A percentile compares a stretch with the other conserved stretches of the same genome.
These are phyloP conservation scores for Trachops cirrhosus DNA, from an alignment of 2,797 vertebrate genomes.

Conservation along the genomic window DNA sequence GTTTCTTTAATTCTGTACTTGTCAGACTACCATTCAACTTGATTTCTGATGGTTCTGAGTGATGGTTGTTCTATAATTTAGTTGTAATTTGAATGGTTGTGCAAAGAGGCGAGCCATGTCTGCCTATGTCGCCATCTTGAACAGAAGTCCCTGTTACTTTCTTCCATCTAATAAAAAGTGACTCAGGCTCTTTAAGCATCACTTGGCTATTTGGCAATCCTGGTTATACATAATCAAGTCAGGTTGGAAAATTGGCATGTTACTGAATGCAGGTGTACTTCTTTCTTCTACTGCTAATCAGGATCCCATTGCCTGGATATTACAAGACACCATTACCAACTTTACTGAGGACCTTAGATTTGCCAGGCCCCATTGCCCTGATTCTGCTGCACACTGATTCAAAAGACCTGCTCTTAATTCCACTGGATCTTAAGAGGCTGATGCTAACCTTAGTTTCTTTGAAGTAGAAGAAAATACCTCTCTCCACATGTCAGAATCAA, in stretches of 20 bases:
- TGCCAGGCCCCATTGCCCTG: background rate
- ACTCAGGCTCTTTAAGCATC: background rate
- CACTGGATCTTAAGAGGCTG: background rate
- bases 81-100: background rate
- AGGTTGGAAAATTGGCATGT: background rate
- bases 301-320: background rate
- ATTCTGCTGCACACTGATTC: background rate
- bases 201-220: background rate
- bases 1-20: background rate
- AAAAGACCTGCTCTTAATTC: background rate
- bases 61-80: background rate
- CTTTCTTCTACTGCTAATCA: slow-evolving; percentile 1
- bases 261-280: background rate
- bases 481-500: background rate
- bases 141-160: background rate
- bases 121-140: background rate
- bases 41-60: background rate
- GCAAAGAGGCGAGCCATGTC: background rate
- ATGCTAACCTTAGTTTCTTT: background rate
- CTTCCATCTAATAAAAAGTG: background rate
- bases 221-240: background rate
- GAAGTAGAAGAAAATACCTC: background rate
- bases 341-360: background rate
- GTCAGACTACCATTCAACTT: background rate
- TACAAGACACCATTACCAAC: background rate